Conservation (phyloP, 2,888 invertebrate genomes). For the Ichneumoninae sp. region DNA sequence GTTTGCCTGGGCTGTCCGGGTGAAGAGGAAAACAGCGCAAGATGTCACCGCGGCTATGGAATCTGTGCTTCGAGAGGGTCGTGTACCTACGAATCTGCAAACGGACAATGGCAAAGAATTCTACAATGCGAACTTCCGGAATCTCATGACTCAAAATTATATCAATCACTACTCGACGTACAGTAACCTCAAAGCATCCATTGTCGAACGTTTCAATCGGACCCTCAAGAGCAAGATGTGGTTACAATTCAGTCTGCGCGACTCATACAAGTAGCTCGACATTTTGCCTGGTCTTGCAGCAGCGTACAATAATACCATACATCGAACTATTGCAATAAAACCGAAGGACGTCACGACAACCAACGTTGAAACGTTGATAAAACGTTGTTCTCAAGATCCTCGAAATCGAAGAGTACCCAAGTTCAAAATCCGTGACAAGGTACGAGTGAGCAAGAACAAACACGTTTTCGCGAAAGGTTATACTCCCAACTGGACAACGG, state of each 20-base stretch:
- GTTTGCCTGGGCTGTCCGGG: slow-evolving; percentile 79
- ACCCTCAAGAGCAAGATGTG: slow-evolving; percentile 67
- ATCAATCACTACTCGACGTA: slow-evolving; percentile 67
- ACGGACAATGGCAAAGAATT: slow-evolving; percentile 64
- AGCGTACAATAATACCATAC: slow-evolving; percentile 77
- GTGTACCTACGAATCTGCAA: slow-evolving; percentile 61
- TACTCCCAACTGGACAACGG: slow-evolving; percentile 78
- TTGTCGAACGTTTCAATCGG: slow-evolving; percentile 75
- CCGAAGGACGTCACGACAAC: slow-evolving; percentile 78
- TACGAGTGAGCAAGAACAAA: slow-evolving; percentile 77
- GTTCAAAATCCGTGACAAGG: slow-evolving; percentile 75
- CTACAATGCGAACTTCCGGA: slow-evolving; percentile 59
- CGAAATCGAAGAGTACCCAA: slow-evolving; percentile 23
- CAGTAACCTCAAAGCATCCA: slow-evolving; percentile 73
- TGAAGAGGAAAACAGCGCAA: slow-evolving; percentile 77
- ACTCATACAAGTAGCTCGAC: slow-evolving; percentile 65
- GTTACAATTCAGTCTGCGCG: slow-evolving; percentile 55
- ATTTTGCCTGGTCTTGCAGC: slow-evolving; percentile 54
- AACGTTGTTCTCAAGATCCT: slow-evolving; percentile 23
- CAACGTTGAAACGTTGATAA: slow-evolving; percentile 66
- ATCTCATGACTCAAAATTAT: slow-evolving; percentile 49
- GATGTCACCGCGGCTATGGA: slow-evolving; percentile 73
- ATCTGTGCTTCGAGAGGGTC: slow-evolving; percentile 55
- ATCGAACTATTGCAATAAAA: slow-evolving; percentile 78
- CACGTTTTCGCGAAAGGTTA: slow-evolving; percentile 78